A percentile compares a stretch with the other conserved stretches of the same genome.
Conservation (phyloP, 2,113 vertebrate genomes). For the Guaruba guarouba region DNA sequence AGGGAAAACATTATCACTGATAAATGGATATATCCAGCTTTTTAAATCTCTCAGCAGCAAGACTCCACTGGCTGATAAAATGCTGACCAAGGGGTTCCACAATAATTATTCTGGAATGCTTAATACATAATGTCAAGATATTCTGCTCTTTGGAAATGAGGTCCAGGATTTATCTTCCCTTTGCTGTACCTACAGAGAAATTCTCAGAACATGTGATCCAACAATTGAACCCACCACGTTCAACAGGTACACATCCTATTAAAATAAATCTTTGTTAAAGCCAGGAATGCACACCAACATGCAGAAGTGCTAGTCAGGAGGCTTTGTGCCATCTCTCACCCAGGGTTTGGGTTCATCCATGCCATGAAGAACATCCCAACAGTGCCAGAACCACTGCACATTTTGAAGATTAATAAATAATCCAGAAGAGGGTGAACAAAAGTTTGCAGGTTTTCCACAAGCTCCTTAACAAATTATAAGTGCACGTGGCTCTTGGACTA, state of each 20-base stretch:
- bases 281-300: background rate
- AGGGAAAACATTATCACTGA: slow-evolving; percentile 45
- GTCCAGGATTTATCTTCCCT: background rate
- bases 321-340: background rate
- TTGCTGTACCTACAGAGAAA: background rate
- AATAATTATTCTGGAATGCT: background rate
- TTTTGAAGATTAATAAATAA: background rate
- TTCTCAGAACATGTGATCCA: background rate
- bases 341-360: background rate
- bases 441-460: background rate
- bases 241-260: background rate
- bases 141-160: background rate
- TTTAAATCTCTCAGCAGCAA: slow-evolving; percentile 19
- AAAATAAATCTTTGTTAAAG: background rate
- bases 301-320: background rate
- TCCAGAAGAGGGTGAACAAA: background rate
- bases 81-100: slow-evolving; percentile 31
- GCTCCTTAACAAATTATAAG: background rate
- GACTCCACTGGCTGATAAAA: slow-evolving; percentile 5
- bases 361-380: background rate
- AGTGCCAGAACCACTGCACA: background rate
- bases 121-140: background rate
- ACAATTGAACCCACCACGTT: background rate
- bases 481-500: background rate
- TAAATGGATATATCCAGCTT: slow-evolving; percentile 35